A percentile compares a stretch with the other conserved stretches of the same genome.
Conservation (phyloP, 1,140 invertebrate genomes). For the Brachionus sp. region DNA sequence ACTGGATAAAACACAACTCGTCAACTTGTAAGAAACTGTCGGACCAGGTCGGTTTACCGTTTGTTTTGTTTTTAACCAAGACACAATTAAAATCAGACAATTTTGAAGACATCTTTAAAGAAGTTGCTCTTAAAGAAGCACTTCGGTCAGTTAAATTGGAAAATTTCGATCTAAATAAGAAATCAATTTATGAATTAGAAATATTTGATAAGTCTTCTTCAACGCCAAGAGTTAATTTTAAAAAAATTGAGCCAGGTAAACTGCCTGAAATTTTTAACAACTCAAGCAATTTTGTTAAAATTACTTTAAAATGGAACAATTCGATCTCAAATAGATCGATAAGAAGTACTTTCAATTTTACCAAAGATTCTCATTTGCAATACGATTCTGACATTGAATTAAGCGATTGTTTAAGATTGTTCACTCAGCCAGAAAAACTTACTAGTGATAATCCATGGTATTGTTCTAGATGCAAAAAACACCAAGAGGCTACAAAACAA, state of each 20-base stretch:
- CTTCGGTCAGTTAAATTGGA: background rate
- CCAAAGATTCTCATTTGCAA: background rate
- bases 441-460: constrained; percentile 63
- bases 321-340: background rate
- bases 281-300: background rate
- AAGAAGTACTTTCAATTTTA: background rate
- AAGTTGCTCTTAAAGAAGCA: background rate
- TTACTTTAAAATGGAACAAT: constrained; percentile 29
- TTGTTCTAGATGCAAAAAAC: constrained; percentile 58
- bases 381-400: constrained; percentile 53
- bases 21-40: background rate
- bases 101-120: background rate
- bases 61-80: background rate
- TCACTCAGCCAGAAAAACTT: constrained; percentile 63
- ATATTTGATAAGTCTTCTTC: background rate
- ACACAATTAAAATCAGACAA: background rate
- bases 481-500: constrained; percentile 61
- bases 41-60: constrained; percentile 21
- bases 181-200: background rate
- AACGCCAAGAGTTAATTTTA: background rate
- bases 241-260: background rate
- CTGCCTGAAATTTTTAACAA: background rate
- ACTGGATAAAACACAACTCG: constrained; percentile 8
- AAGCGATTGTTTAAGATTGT: constrained; percentile 61
- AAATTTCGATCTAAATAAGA: constrained; percentile 12